phyloP scores from a whole-genome alignment of 2,888 invertebrate species.

The Lithophane socia region DNA sequence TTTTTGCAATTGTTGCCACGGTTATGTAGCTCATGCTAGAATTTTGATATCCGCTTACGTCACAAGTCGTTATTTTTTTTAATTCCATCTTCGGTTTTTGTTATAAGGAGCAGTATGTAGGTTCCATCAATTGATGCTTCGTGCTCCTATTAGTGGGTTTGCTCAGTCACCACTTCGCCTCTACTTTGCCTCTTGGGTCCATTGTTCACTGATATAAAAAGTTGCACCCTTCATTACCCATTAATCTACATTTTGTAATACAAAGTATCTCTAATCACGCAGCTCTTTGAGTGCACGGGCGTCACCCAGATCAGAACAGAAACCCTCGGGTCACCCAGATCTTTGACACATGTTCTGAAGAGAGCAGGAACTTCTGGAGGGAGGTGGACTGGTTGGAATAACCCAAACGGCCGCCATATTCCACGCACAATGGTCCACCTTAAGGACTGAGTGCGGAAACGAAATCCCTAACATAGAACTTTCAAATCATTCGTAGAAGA shows the following conservation, averaged over 20 bases:
- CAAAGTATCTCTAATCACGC: not conserved
- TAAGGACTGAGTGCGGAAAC: too few relatives aligned
- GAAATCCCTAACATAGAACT: too few relatives aligned
- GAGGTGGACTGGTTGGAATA: too few relatives aligned
- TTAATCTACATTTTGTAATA: not conserved
- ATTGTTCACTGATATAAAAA: not conserved
- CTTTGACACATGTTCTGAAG: too few relatives aligned
- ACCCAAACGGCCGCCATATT: too few relatives aligned
- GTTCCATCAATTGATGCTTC: not conserved
- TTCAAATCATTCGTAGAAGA: not conserved
- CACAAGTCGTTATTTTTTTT: not conserved
- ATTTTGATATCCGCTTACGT: not conserved
- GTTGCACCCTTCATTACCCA: not conserved
- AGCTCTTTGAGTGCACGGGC: too few relatives aligned
- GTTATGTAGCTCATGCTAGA: not conserved
- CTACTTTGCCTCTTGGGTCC: not conserved
- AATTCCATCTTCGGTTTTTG: not conserved
- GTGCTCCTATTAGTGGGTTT: not conserved
- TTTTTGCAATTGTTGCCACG: conserved; percentile 8
- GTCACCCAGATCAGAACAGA: too few relatives aligned
- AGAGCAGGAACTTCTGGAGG: too few relatives aligned
- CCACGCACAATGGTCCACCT: too few relatives aligned
- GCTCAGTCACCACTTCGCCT: not conserved
- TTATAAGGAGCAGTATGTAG: not conserved
- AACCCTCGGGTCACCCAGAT: too few relatives aligned